These are phyloP conservation scores for Copsychus sechellarum DNA, from an alignment of 2,113 vertebrate species.

Conservation along the genomic window DNA sequence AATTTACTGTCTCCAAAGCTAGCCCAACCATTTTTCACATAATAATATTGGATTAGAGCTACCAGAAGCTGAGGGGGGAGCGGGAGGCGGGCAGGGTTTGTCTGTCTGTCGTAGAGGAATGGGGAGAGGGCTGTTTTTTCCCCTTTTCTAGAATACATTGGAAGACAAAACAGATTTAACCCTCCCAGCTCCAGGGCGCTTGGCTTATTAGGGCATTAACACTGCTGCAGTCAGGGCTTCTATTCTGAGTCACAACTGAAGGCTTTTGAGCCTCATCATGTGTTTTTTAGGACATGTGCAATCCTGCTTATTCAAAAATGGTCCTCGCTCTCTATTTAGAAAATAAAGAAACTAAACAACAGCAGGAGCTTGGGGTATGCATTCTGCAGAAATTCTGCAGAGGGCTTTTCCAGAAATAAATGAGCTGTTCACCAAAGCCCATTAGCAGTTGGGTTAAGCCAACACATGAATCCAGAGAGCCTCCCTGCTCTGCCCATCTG, in stretches of 20 bases:
- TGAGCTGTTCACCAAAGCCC: neutral
- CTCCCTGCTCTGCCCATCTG: neutral
- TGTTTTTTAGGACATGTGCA: neutral
- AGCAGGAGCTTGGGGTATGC: neutral
- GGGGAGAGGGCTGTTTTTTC: slow-evolving; percentile 41
- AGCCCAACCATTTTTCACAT: slow-evolving; percentile 90
- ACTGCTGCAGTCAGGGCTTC: neutral
- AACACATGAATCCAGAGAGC: neutral
- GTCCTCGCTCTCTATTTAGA: neutral
- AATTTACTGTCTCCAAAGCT: slow-evolving; percentile 93
- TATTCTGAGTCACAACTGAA: neutral
- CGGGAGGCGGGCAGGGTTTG: slow-evolving; percentile 15
- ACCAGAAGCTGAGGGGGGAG: slow-evolving; percentile 61
- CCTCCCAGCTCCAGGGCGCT: neutral
- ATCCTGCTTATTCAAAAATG: neutral
- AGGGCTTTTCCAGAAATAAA: neutral
- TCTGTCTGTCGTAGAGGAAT: slow-evolving; percentile 28
- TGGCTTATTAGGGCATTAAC: neutral
- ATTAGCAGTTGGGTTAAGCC: neutral
- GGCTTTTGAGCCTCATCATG: neutral
- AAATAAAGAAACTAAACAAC: neutral
- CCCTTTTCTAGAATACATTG: slow-evolving; percentile 36
- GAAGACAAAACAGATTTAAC: slow-evolving; percentile 43
- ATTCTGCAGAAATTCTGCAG: neutral
- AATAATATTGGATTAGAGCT: slow-evolving; percentile 93